These are phyloP conservation scores for Cataglyphis rosenhaueri DNA, from an alignment of 2,888 invertebrate genomes.

Conservation along the genomic window DNA sequence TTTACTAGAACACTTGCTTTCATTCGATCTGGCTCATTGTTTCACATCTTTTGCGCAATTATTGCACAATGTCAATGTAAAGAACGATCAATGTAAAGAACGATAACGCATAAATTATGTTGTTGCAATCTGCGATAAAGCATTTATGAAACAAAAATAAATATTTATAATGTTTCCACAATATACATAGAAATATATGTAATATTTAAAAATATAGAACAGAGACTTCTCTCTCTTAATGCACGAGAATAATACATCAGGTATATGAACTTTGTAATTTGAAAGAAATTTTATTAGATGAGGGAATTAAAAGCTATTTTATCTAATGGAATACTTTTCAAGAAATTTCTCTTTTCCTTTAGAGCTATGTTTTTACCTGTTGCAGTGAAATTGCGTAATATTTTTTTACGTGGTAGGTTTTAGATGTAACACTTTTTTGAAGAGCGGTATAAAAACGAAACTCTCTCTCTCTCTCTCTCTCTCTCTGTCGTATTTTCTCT, in stretches of 20 bases:
- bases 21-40: constrained; percentile 31
- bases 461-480: not conserved
- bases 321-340: constrained; percentile 29
- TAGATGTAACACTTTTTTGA: not conserved
- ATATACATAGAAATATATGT: not conserved
- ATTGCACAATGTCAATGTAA: not conserved
- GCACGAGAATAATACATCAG: constrained; percentile 5
- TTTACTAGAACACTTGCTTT: constrained; percentile 33
- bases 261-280: constrained; percentile 13
- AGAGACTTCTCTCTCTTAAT: not conserved
- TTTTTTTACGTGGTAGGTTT: not conserved
- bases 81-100: not conserved
- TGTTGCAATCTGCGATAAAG: not conserved
- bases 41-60: constrained; percentile 38
- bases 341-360: constrained; percentile 11
- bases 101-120: not conserved
- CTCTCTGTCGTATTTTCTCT: not conserved
- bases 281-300: not conserved
- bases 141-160: not conserved
- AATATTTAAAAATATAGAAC: not conserved
- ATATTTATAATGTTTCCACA: not conserved
- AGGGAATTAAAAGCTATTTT: not conserved
- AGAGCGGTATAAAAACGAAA: not conserved
- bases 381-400: constrained; percentile 14
- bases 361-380: constrained; percentile 42